Conservation (phyloP, 2,113 vertebrate species). For the Gopherus evgoodei region DNA sequence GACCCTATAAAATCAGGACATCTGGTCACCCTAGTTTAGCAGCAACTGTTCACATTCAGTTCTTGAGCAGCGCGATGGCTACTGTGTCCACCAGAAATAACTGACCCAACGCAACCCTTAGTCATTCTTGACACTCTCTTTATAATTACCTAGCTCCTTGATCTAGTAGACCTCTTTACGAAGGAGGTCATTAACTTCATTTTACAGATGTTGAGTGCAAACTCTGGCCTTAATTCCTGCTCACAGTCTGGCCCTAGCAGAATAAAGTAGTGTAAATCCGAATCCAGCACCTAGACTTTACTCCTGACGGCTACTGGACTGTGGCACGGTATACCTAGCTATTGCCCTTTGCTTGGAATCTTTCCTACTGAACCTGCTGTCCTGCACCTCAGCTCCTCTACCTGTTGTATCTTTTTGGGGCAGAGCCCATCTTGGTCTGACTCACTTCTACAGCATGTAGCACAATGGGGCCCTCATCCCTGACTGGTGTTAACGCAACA, state of each 20-base stretch:
- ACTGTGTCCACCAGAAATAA: background rate
- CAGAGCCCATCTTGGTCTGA: background rate
- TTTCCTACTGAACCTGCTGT: background rate
- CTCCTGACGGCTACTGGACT: too few relatives aligned
- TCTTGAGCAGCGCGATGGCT: background rate
- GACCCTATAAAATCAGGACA: too few relatives aligned
- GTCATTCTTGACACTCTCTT: background rate
- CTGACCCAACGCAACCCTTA: background rate
- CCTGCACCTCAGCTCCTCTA: background rate
- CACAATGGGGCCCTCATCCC: background rate
- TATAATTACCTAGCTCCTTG: background rate
- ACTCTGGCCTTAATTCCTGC: rapidly evolving
- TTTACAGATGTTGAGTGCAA: background rate
- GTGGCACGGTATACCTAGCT: background rate
- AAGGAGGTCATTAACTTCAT: background rate
- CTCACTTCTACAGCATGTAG: too few relatives aligned
- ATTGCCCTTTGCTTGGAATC: rapidly evolving
- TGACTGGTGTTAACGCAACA: rapidly evolving
- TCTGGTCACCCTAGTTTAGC: too few relatives aligned
- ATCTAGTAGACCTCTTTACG: background rate
- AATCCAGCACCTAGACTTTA: background rate
- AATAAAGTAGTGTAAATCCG: rapidly evolving
- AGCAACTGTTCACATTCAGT: too few relatives aligned
- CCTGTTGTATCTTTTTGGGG: rapidly evolving
- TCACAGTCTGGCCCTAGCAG: rapidly evolving